Evolutionary conservation across 2,797 vertebrate species (phyloP).

Genomic region (Smutsia gigantea): DNA sequence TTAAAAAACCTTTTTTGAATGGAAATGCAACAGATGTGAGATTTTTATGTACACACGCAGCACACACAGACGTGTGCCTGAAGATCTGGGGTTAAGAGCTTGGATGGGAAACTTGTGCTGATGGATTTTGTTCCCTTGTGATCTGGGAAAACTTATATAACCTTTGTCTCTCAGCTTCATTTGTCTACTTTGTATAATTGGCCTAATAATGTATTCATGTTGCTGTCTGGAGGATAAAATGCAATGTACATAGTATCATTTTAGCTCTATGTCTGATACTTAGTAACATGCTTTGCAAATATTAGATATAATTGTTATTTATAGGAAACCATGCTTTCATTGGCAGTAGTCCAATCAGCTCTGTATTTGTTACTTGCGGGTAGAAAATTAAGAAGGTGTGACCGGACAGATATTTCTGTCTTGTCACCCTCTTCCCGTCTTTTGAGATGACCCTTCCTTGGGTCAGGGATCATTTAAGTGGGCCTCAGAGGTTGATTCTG

Average conservation of each 20-base stretch:
- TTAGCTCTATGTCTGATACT: neutral
- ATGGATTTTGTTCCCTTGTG: neutral
- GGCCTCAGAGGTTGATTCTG: neutral
- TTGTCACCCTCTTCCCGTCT: fast-evolving
- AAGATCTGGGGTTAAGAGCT: neutral
- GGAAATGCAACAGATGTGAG: neutral
- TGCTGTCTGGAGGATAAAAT: neutral
- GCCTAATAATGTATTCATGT: too few relatives aligned
- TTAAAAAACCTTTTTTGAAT: neutral
- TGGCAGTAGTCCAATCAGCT: too few relatives aligned
- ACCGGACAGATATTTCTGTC: neutral
- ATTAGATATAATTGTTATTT: neutral
- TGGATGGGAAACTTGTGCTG: fast-evolving
- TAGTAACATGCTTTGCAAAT: too few relatives aligned
- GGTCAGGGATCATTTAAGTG: fast-evolving
- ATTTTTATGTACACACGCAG: neutral
- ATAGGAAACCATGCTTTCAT: neutral
- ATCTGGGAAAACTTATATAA: neutral
- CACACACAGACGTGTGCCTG: fast-evolving
- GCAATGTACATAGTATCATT: neutral
- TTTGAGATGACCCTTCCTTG: neutral
- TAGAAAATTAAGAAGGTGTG: fast-evolving
- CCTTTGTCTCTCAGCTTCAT: neutral
- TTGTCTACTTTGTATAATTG: too few relatives aligned
- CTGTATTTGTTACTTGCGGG: fast-evolving